Evolutionary conservation across 2,113 vertebrate species (phyloP), one percentile per base, ranked within the genome.

Genomic region (Nestor notabilis): DNA sequence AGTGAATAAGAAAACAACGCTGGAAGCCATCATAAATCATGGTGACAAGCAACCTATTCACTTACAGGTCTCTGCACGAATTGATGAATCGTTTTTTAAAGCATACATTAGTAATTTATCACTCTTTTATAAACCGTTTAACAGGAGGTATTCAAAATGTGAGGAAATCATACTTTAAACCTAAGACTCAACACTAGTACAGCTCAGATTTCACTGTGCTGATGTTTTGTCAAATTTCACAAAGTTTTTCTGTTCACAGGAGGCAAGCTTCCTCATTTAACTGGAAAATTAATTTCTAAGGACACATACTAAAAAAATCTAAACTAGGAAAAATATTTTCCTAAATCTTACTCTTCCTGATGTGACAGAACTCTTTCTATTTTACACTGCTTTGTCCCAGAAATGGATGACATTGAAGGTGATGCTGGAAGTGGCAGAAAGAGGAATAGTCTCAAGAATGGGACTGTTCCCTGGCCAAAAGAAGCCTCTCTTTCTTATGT

Each of bases 41-140:
- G 11, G 60, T 68, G 92, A 96, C 95, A 94, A 71, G 88, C 66
- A 84, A 89, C 95, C 86, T 5, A 71, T 17, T 85, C 72, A 49
- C 90, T 93, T 15, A 28, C 76, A 83, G 76, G 60, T 52, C 92
- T 90, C 95, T 64, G 41, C 20, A 88, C 92, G 90, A 93, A 37
- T 71, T 87, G 88, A 89, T 87, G 72, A 93, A 90, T 95, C 85
- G 90, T 93, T 96, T 94, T 95, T 90, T 96, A 94, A 94, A 96
- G 79, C 60, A 83, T 56, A 49, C 80, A 81, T 93, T 89, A 94
- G 95, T 82, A 72, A 95, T 89, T 90, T 92, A 90, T 89, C 93
- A 84, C 72, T 78, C 61, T 52, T 89, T 87, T 76, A 92, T 87
- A 91, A 95, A 87, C 72, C 81, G 55, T 95, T 89, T 89, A 83